Conservation (phyloP, 2,113 vertebrate species). For the Chionis minor region DNA sequence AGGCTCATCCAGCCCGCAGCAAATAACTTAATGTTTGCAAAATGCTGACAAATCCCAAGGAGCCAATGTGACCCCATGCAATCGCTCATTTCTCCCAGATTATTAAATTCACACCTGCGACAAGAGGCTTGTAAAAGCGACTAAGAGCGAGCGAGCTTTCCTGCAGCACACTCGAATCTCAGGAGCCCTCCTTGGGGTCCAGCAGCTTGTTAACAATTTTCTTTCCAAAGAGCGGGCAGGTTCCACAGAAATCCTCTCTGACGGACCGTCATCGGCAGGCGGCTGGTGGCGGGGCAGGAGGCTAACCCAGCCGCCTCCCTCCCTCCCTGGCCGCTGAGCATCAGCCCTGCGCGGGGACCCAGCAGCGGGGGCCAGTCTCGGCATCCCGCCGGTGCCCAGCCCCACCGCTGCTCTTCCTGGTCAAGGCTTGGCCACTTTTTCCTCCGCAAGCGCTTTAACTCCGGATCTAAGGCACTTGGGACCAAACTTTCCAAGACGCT, state of each 20-base stretch:
- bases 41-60: background rate
- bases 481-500: background rate
- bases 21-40: background rate
- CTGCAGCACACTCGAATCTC: background rate
- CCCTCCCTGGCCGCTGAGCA: background rate
- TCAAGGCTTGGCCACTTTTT: background rate
- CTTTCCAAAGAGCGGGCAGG: background rate
- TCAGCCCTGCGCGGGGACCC: background rate
- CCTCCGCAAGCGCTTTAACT: background rate
- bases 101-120: background rate
- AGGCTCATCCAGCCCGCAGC: background rate
- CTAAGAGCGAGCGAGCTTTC: accelerated
- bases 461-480: background rate
- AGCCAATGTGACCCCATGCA: background rate
- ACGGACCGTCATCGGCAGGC: accelerated
- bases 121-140: background rate
- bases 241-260: background rate
- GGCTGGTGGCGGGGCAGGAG: background rate
- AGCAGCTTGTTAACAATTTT: background rate
- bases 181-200: background rate
- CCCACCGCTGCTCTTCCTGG: background rate
- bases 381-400: background rate
- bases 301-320: background rate
- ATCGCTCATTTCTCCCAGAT: background rate
- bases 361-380: background rate